These are phyloP conservation scores for Zygothrica quintamaculata DNA, from an alignment of 2,888 invertebrate species.

Conservation along the genomic window DNA sequence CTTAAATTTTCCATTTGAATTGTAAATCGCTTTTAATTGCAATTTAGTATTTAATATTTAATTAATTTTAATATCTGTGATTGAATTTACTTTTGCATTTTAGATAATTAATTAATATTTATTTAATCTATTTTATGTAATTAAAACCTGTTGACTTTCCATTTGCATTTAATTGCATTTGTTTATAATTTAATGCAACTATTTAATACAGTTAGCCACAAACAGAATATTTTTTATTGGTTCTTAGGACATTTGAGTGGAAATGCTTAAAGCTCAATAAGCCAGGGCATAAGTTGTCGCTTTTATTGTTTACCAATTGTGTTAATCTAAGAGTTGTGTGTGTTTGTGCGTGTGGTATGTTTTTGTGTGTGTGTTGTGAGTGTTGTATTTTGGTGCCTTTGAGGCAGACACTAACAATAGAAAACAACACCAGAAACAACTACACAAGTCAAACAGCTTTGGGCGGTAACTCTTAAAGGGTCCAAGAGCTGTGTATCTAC, in stretches of 20 bases:
- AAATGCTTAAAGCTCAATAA: slow-evolving; percentile 59
- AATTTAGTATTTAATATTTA: too few relatives aligned
- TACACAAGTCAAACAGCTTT: slow-evolving; percentile 38
- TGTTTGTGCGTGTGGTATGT: slow-evolving; percentile 12
- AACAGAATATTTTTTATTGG: too few relatives aligned
- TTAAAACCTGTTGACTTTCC: background rate
- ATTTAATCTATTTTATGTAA: background rate
- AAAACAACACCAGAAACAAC: slow-evolving; percentile 41
- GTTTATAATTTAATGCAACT: background rate
- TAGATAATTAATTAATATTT: too few relatives aligned
- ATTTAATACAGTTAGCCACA: background rate
- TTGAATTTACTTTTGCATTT: too few relatives aligned
- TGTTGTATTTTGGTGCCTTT: slow-evolving; percentile 4
- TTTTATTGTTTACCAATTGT: slow-evolving; percentile 80
- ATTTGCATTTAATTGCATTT: slow-evolving; percentile 3
- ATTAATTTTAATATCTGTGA: too few relatives aligned
- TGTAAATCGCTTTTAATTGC: too few relatives aligned
- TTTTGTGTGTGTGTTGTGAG: slow-evolving; percentile 36
- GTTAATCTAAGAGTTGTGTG: slow-evolving; percentile 71
- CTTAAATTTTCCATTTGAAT: too few relatives aligned
- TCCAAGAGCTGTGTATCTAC: slow-evolving; percentile 31
- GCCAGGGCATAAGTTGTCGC: slow-evolving; percentile 55
- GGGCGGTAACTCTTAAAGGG: slow-evolving; percentile 46
- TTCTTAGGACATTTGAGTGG: slow-evolving; percentile 7
- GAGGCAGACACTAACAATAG: slow-evolving; percentile 44